These are phyloP conservation scores for Muscicapa comitata DNA, from an alignment of 2,797 vertebrate genomes.

Conservation along the genomic window DNA sequence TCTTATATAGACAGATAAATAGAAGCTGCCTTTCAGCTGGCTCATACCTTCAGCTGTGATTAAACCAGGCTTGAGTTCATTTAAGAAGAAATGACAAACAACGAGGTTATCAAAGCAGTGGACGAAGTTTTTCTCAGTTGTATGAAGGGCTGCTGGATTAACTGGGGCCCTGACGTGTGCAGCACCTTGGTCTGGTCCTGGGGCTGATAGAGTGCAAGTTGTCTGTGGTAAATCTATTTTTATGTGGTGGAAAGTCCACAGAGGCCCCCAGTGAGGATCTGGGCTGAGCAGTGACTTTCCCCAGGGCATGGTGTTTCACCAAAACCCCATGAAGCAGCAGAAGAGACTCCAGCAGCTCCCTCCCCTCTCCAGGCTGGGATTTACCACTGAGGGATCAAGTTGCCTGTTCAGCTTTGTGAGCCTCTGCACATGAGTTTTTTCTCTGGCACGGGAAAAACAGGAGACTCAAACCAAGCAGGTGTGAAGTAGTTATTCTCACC, in stretches of 20 bases:
- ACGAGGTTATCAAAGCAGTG: not conserved
- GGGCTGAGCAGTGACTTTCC: not conserved
- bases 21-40: not conserved
- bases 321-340: not conserved
- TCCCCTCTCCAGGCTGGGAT: not conserved
- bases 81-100: not conserved
- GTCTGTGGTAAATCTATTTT: conserved; percentile 5
- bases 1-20: not conserved
- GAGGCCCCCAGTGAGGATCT: not conserved
- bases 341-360: not conserved
- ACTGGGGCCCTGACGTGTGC: accelerated
- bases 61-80: not conserved
- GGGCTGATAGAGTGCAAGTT: not conserved
- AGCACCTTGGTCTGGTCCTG: not conserved
- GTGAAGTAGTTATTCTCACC: not conserved
- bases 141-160: not conserved
- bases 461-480: not conserved
- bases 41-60: not conserved
- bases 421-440: accelerated
- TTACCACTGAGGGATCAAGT: not conserved
- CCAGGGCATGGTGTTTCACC: accelerated
- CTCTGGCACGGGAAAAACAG: accelerated
- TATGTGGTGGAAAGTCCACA: not conserved
- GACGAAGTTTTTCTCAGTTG: not conserved
- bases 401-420: accelerated